Evolutionary conservation across 2,888 invertebrate species (phyloP), one percentile per base, ranked within the genome.

Genomic region (Hydrotaea diabolus): DNA sequence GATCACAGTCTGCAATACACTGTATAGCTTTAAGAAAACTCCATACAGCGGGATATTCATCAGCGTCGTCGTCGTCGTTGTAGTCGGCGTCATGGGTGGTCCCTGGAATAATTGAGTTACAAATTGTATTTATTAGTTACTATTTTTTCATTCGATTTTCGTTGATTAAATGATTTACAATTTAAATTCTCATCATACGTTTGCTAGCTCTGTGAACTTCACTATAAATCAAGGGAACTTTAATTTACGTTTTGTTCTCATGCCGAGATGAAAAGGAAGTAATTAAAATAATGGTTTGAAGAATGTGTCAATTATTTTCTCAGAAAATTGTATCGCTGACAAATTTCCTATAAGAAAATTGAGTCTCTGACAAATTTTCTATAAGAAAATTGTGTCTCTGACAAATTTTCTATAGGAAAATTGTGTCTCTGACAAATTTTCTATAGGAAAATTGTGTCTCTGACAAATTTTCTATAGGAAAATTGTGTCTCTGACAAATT

Each of bases 91-190:
- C 73, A 79, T 79, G 81, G 82, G 85, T 79, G 85, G 85, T 74
- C 73, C 19, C 43, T 69, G 43, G 57, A 53, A 39, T 74, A 85
- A 85, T 85, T 85, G 81, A 85, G 85, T 85, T 79, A 85, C 66
- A 76, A 77, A 64, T 84, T 84, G 73, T 62, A 78, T 62, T 84
- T 78, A 59, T 69, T 77, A 77, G 43, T 49, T 55, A 53, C 23
- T 69, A 46, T 69, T 69, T 31, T 31, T 31, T 31, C 46, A 46
- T 69, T 69, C 21, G 64, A 31, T 26, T 59, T 59, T 59, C 23
- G 59, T 59, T 59, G 23, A 59, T 11, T 23, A 13, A 15, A 59
- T 59, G 23, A 59, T 59, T 59, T 59, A 59, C 59, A 59, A 59
- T 59, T 59, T 5, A 26, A 59, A 59, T 59, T 4, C 8, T 21